Base-by-base conservation (phyloP, 2,797 vertebrate species). In the Avahi laniger region DNA sequence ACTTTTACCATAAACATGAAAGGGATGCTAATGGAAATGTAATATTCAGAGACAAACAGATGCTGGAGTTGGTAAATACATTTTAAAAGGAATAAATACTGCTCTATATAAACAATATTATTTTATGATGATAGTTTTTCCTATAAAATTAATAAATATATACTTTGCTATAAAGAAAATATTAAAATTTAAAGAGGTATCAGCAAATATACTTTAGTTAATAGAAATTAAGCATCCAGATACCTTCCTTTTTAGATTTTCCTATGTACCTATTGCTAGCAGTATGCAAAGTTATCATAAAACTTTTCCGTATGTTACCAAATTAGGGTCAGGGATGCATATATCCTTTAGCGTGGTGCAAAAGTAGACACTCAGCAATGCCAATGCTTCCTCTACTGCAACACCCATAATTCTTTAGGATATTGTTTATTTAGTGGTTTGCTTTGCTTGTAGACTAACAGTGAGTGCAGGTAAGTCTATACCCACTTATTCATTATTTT, bases 31-130 rank as follows among this genome's bases (percentile, higher is more conserved):
- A 30, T 52, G 70, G 61, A 26, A 82, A 76, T 76, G 28, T 33
- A 54, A 48, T 86, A 95, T 95, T 91, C 91, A 46, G 38, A 69
- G 46, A 70, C 38, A 93, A 92, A 84, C 0, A 87, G 28, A 89
- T n/a, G 5, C 46, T 38, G 18, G 70, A 73, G 28, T 79, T 84
- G 54, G 50, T 73, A 95, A 96, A 93, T 52, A 48, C 13, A 79
- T 73, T 70, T 96, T 72, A 83, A 88, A 76, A 61, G 20, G 12
- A 90, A 85, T 80, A 80, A 78, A 28, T 41, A 91, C 30, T 48
- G 28, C 20, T 72, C 26, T 30, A 8, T n/a, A 82, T 41, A 94
- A 61, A 43, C 3, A 80, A 86, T 50, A 67, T 59, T 89, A 95
- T 43, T 69, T 82, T 41, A 82, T 87, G 20, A 84, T 38, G 13